Conservation (phyloP, 2,113 vertebrate genomes). For the Callocephalon fimbriatum region DNA sequence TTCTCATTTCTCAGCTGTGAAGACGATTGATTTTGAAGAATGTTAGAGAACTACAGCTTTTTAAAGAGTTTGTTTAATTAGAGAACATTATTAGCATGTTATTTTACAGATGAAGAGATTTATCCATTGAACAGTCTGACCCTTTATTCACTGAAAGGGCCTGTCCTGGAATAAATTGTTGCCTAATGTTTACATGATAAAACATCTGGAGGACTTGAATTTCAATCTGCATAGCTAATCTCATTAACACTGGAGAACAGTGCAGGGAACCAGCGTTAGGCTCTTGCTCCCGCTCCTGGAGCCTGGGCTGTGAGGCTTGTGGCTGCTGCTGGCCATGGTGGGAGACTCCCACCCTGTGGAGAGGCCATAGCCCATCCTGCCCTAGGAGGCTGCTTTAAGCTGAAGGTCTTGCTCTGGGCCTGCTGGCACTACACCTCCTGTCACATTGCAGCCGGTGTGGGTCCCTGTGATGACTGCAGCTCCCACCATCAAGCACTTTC, state of each 20-base stretch:
- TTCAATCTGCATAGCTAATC: background rate
- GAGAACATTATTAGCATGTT: background rate
- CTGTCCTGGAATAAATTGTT: background rate
- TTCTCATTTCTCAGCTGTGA: background rate
- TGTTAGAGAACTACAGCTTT: background rate
- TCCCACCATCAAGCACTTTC: background rate
- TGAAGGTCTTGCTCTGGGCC: rapidly evolving
- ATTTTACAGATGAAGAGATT: background rate
- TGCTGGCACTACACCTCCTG: too few relatives aligned
- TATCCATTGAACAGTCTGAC: background rate
- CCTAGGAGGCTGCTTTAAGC: rapidly evolving
- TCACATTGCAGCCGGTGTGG: rapidly evolving
- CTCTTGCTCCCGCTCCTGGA: rapidly evolving
- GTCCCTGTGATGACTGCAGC: rapidly evolving
- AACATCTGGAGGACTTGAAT: background rate
- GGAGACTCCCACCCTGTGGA: rapidly evolving
- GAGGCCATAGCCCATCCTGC: background rate
- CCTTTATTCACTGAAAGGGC: background rate
- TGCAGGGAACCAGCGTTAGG: rapidly evolving
- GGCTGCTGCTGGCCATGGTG: background rate
- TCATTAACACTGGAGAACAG: background rate
- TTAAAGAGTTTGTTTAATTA: background rate
- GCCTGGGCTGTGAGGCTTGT: background rate
- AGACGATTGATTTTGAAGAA: background rate
- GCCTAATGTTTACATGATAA: background rate